Evolutionary conservation across 2,888 invertebrate genomes (phyloP).

Genomic region (Teinopalpus imperialis): DNA sequence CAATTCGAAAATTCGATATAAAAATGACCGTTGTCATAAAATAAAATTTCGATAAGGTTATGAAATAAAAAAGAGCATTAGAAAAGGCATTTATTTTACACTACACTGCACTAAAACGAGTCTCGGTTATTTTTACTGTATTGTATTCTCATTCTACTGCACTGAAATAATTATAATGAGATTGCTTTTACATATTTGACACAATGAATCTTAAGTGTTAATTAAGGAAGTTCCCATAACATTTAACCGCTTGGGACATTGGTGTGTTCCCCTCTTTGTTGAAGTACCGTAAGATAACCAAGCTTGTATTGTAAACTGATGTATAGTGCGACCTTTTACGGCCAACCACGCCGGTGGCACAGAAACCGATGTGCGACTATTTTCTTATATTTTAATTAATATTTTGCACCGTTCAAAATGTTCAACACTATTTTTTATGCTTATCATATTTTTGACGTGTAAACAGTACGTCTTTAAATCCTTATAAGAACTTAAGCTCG

Average conservation of each 20-base stretch:
- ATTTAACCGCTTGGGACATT: slow-evolving; percentile 16
- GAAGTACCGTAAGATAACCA: slow-evolving; percentile 6
- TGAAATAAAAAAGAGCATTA: background rate
- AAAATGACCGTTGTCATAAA: too few relatives aligned
- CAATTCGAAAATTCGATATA: too few relatives aligned
- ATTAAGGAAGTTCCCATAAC: slow-evolving; percentile 21
- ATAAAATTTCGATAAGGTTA: too few relatives aligned
- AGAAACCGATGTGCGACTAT: background rate
- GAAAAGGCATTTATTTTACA: background rate
- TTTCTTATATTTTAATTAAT: background rate
- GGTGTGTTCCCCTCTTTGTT: slow-evolving; percentile 6
- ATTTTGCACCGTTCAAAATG: background rate
- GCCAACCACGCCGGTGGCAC: background rate
- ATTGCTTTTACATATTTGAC: slow-evolving; percentile 4
- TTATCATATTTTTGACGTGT: too few relatives aligned
- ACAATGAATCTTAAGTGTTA: slow-evolving; percentile 16
- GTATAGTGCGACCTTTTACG: background rate
- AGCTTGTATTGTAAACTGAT: slow-evolving; percentile 1
- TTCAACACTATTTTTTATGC: background rate
- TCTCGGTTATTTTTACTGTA: slow-evolving; percentile 1
- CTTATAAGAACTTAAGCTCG: too few relatives aligned
- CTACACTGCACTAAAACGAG: too few relatives aligned
- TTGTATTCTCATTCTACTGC: background rate
- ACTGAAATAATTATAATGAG: slow-evolving; percentile 1
- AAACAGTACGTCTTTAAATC: too few relatives aligned